Evolutionary conservation across 1,140 invertebrate genomes (phyloP).

Genomic region (Nymphalis io): DNA sequence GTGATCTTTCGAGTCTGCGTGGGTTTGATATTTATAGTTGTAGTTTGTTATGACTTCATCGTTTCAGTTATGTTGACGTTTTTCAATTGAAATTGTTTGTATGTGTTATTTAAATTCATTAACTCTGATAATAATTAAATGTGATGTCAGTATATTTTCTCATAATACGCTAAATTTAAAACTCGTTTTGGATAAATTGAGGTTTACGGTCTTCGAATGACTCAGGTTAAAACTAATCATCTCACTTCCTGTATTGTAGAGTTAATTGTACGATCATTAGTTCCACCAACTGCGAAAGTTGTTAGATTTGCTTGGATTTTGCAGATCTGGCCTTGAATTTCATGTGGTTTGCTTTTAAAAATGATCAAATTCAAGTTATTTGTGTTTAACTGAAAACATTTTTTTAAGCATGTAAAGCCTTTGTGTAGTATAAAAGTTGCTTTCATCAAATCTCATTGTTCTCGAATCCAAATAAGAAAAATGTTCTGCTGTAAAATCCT

Average conservation of each 20-base stretch:
- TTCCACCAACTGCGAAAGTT: slow-evolving; percentile 64
- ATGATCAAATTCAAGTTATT: background rate
- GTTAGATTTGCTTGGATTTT: slow-evolving; percentile 50
- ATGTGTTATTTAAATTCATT: slow-evolving; percentile 25
- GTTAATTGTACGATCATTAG: slow-evolving; percentile 68
- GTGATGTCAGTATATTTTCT: slow-evolving; percentile 10
- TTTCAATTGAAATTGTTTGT: slow-evolving; percentile 2
- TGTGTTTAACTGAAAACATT: background rate
- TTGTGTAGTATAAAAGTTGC: background rate
- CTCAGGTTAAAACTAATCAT: slow-evolving; percentile 61
- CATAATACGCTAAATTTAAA: slow-evolving; percentile 13
- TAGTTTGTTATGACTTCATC: slow-evolving; percentile 70
- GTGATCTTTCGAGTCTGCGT: slow-evolving; percentile 55
- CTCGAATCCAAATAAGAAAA: background rate
- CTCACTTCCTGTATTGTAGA: slow-evolving; percentile 63
- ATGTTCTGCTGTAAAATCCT: slow-evolving; percentile 46
- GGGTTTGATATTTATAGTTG: slow-evolving; percentile 62
- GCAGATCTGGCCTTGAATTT: slow-evolving; percentile 46
- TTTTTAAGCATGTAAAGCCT: background rate
- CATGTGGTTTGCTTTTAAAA: slow-evolving; percentile 13
- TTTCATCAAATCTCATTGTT: background rate
- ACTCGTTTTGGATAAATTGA: slow-evolving; percentile 6
- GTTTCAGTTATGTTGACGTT: slow-evolving; percentile 48
- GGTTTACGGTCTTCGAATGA: slow-evolving; percentile 47
- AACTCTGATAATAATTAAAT: slow-evolving; percentile 1